Conservation (phyloP, 1,140 invertebrate genomes). For the Apis cerana region DNA sequence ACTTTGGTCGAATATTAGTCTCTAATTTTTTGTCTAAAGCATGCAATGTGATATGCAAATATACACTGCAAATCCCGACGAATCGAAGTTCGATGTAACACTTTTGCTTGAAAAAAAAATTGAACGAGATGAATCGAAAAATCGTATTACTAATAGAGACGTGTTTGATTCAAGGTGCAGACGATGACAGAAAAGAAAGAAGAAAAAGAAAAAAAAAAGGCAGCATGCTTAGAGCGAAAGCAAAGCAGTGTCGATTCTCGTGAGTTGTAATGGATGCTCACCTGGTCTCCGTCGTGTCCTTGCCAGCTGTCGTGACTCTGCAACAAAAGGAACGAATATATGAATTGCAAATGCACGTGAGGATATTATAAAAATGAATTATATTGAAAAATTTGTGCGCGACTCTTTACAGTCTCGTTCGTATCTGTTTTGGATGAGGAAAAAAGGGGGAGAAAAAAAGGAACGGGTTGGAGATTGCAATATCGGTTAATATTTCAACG, state of each 20-base stretch:
- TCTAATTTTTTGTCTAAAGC: too few species aligned
- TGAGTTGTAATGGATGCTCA: constrained; percentile 69
- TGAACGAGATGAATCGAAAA: too few species aligned
- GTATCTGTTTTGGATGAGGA: too few species aligned
- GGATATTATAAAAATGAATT: background rate
- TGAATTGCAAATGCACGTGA: background rate
- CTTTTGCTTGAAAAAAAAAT: too few species aligned
- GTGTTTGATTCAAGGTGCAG: background rate
- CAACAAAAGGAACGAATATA: constrained; percentile 67
- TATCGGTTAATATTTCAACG: constrained; percentile 17
- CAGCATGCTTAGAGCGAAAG: constrained; percentile 34
- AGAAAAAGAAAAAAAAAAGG: constrained; percentile 27
- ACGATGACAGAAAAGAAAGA: constrained; percentile 1
- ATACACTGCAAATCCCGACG: too few species aligned
- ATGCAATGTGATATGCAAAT: too few species aligned
- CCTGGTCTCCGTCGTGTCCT: constrained; percentile 83
- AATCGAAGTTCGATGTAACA: too few species aligned
- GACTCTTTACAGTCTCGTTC: background rate
- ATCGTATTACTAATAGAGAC: background rate
- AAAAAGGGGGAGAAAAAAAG: background rate
- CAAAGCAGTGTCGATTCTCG: constrained; percentile 18
- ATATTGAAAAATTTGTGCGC: background rate
- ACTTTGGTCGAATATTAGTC: too few species aligned
- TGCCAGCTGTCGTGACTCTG: constrained; percentile 85
- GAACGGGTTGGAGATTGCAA: background rate